A percentile compares a stretch with the other conserved stretches of the same genome.
phyloP scores from a whole-genome alignment of 2,113 vertebrate species.

The Trogon surrucura region DNA sequence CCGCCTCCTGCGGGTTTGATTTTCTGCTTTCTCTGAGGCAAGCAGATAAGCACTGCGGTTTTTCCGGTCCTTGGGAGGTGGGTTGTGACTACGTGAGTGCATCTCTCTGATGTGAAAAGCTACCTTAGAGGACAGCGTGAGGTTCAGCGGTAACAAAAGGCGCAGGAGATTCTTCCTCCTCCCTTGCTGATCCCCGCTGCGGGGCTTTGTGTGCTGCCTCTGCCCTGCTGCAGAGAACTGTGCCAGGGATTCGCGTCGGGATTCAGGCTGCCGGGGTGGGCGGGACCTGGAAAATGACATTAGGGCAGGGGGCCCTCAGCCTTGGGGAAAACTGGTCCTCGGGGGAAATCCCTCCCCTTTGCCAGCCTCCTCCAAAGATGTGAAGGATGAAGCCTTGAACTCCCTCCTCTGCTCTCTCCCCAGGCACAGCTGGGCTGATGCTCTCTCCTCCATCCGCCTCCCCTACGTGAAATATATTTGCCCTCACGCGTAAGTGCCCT shows the following conservation, averaged over 20 bases:
- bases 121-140: not conserved
- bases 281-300: not conserved
- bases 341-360: not conserved
- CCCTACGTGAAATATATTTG: slow-evolving; percentile 97
- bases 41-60: not conserved
- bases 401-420: not conserved
- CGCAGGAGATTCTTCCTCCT: not conserved
- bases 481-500: slow-evolving; percentile 92
- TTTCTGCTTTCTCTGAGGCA: not conserved
- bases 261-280: not conserved
- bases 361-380: rapidly evolving
- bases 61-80: not conserved
- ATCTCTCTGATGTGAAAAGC: not conserved
- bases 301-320: not conserved
- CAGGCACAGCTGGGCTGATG: slow-evolving; percentile 95
- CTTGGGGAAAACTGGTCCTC: not conserved
- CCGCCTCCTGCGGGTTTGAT: not conserved
- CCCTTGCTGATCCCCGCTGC: not conserved
- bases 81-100: not conserved
- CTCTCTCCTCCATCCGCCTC: slow-evolving; percentile 87
- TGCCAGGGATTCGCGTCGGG: rapidly evolving
- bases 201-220: not conserved
- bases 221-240: not conserved
- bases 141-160: not conserved
- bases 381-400: not conserved